Percentiles rank a stretch among this genome's conserved stretches.
These are phyloP conservation scores for Cosmorhoe ocellata DNA, from an alignment of 2,888 invertebrate species.

Conservation along the genomic window DNA sequence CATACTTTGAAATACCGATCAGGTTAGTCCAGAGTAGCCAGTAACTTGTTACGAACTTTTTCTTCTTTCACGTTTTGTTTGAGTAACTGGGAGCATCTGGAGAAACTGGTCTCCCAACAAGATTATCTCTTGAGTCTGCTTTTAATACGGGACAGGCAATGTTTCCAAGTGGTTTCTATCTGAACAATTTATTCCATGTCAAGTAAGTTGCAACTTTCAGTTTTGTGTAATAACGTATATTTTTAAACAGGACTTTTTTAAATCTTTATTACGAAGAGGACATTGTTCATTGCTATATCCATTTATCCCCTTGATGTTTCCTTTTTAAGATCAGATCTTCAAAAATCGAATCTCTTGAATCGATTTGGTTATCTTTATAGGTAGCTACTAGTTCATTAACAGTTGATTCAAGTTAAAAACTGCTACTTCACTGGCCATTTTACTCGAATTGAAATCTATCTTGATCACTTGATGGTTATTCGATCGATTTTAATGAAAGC, in stretches of 20 bases:
- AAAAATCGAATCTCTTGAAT: no score
- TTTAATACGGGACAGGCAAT: conserved; percentile 9
- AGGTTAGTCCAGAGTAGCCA: not conserved
- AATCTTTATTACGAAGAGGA: no score
- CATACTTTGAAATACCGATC: conserved; percentile 1
- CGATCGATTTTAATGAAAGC: not conserved
- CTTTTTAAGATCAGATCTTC: no score
- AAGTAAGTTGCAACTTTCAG: not conserved
- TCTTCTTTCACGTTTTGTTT: conserved; percentile 14
- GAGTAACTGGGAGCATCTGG: conserved; percentile 20
- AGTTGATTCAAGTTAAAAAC: no score
- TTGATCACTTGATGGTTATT: not conserved
- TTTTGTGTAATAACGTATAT: not conserved
- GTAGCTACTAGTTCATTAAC: no score
- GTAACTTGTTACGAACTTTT: conserved; percentile 19
- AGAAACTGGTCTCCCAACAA: conserved; percentile 18
- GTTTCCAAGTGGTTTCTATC: conserved; percentile 6
- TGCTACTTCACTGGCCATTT: no score
- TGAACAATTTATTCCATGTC: conserved; percentile 2
- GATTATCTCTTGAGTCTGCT: conserved; percentile 15
- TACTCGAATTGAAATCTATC: no score
- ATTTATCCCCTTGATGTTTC: no score
- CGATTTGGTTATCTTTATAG: no score
- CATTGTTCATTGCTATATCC: no score
- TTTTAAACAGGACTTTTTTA: no score